These are phyloP conservation scores for Pseudotriccus pelzelni DNA, from an alignment of 2,797 vertebrate genomes.

Conservation along the genomic window DNA sequence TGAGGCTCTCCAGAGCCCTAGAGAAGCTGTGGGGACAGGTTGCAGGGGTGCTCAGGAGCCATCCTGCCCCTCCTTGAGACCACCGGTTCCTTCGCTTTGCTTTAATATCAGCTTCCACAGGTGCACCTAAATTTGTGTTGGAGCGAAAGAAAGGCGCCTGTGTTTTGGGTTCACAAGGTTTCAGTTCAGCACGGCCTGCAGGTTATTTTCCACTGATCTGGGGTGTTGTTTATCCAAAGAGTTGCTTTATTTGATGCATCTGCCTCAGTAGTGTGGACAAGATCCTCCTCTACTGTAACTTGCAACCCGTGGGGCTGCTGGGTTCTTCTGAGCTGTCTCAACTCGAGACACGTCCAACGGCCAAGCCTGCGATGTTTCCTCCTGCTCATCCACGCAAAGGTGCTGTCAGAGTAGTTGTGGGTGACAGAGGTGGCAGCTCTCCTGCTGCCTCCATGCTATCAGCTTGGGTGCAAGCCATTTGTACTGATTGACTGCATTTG, in stretches of 20 bases:
- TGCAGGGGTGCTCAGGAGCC: neutral
- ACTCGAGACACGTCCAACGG: neutral
- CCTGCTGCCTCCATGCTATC: accelerated
- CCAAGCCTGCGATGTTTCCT: accelerated
- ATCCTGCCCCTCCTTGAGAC: neutral
- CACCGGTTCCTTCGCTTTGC: neutral
- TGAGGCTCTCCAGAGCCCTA: neutral
- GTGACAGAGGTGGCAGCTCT: neutral
- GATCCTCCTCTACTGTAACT: neutral
- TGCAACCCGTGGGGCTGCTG: neutral
- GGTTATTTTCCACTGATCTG: neutral
- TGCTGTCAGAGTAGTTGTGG: neutral
- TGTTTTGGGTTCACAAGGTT: neutral
- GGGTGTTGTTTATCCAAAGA: neutral
- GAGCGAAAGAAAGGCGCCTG: neutral
- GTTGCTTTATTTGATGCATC: neutral
- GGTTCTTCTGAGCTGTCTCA: neutral
- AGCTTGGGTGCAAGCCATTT: neutral
- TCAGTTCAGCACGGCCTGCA: neutral
- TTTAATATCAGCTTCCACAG: neutral
- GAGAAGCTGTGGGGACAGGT: neutral
- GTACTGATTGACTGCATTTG: neutral
- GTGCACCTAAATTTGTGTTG: neutral
- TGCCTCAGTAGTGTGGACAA: neutral
- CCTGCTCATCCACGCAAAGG: too few species aligned